Evolutionary conservation across 2,113 vertebrate species (phyloP).

Genomic region (Chionis minor): DNA sequence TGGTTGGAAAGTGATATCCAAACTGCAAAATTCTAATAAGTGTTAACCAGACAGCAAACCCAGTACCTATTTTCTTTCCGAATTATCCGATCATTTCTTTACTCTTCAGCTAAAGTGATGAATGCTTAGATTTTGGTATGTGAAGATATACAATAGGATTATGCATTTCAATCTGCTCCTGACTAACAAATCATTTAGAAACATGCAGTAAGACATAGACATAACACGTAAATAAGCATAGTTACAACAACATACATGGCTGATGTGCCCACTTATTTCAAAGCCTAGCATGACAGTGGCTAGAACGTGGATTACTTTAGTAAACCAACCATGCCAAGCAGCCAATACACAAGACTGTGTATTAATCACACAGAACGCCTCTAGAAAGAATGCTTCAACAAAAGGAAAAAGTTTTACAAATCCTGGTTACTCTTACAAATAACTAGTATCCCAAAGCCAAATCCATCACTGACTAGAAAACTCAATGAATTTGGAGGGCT

Average conservation of each 20-base stretch:
- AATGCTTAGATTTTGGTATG: neutral
- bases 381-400: neutral
- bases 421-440: neutral
- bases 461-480: neutral
- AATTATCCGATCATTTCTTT: neutral
- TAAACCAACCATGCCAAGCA: neutral
- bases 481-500: neutral
- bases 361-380: neutral
- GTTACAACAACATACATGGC: neutral
- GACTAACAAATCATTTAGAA: conserved; percentile 17
- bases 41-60: neutral
- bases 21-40: neutral
- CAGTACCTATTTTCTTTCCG: neutral
- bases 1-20: neutral
- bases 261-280: neutral
- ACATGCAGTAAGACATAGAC: neutral
- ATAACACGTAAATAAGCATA: neutral
- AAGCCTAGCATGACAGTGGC: neutral
- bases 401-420: neutral
- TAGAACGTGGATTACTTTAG: neutral
- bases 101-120: neutral
- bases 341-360: neutral
- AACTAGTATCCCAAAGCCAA: neutral
- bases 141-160: neutral
- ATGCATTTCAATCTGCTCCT: neutral